Conservation (phyloP, 2,797 vertebrate genomes). For the Megalops cyprinoides region DNA sequence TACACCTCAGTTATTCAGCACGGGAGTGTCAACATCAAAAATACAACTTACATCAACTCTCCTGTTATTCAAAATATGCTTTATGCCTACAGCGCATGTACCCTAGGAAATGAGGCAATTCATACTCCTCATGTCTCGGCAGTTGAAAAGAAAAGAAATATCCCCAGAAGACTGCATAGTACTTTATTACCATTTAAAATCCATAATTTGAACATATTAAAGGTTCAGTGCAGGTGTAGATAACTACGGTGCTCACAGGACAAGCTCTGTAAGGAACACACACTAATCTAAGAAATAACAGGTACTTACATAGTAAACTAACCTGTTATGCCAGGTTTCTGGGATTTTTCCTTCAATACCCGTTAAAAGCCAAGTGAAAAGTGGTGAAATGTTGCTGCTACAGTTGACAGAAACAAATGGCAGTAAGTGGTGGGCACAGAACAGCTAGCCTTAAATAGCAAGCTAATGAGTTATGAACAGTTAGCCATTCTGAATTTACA, state of each 20-base stretch:
- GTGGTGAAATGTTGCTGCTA: constrained; percentile 89
- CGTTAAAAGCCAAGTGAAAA: constrained; percentile 79
- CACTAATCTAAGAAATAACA: constrained; percentile 74
- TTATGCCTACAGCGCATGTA: background rate
- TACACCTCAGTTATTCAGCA: background rate
- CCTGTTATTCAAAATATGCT: no score
- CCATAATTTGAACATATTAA: background rate
- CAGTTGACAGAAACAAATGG: constrained; percentile 91
- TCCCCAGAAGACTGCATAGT: constrained; percentile 14
- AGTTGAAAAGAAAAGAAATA: background rate
- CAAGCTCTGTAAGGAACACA: constrained; percentile 23
- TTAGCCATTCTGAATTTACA: constrained; percentile 4
- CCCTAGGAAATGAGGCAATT: background rate
- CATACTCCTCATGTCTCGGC: no score
- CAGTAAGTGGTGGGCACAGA: constrained; percentile 72
- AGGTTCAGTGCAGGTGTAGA: constrained; percentile 11
- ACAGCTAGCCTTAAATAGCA: background rate
- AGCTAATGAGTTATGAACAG: background rate
- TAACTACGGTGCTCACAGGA: background rate
- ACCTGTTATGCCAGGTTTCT: constrained; percentile 93
- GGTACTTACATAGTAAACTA: constrained; percentile 97
- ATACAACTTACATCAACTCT: background rate
- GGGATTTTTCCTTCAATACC: constrained; percentile 85
- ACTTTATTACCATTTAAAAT: constrained; percentile 28
- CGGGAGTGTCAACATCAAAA: background rate